Base-by-base conservation (phyloP, 1,140 invertebrate species). In the Orius insidiosus region DNA sequence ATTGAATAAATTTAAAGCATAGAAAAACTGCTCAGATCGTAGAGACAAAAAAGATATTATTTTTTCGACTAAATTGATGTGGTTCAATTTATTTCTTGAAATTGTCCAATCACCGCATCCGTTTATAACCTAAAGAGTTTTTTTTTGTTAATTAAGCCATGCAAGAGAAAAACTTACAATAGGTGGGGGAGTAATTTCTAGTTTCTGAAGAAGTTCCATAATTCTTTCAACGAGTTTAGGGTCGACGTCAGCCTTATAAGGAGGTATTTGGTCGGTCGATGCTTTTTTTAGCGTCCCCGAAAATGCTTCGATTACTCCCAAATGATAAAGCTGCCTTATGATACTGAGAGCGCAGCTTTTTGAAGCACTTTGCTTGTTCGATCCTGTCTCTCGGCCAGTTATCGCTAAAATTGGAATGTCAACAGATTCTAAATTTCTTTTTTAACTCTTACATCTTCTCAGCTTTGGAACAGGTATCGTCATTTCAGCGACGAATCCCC, bases 341-440 rank as follows among this genome's bases (percentile, higher is more conserved):
- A 98, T 62, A 0, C 92, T 96, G 6, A 98, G 62, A 2, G 94
- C 93, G 63, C 93, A 98, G 30, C 84, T 88, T 65, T 96, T 95
- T 54, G 89, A 94, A 0, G 95, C 92, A 1, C 80, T 78, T 63
- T 96, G 92, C 57, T 98, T 98, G 58, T 92, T 97, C 1, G 90
- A 96, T 1, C 85, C 92, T 42, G 83, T 82, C 64, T 97, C 93
- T 47, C 85, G 68, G 0, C 83, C 89, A 49, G 76, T 78, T 18
- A 85, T 62, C 53, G 64, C 76, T 80, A 50, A 37, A 64, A 56
- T 49, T 46, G n/a, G n/a, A 48, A 52, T 36, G 5, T 36, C n/a
- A 10, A 36, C 9, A 11, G n/a, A 11, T 36, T 36, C 39, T 4
- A 41, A 41, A n/a, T 5, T 14, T 35, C 5, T n/a, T 13, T 14